These are phyloP conservation scores for Chymomyza caudatula DNA, from an alignment of 2,888 invertebrate species.

Conservation along the genomic window DNA sequence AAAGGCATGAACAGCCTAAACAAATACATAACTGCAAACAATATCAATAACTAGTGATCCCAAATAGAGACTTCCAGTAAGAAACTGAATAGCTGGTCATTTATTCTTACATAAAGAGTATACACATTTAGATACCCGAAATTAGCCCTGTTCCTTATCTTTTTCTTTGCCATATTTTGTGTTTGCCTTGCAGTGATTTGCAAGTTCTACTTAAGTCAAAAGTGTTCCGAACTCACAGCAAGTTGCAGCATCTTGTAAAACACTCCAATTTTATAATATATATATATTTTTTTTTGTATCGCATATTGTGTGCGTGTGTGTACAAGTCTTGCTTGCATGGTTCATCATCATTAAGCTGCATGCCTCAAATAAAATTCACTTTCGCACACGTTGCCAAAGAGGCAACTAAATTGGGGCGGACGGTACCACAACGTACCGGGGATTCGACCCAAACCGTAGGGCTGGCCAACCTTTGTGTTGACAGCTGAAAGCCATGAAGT, in stretches of 20 bases:
- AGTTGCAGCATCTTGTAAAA: conserved; percentile 20
- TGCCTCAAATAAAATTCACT: conserved; percentile 58
- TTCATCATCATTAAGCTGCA: conserved; percentile 63
- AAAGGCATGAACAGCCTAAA: no score
- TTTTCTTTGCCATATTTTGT: conserved; percentile 41
- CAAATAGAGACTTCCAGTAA: no score
- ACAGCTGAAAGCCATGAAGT: conserved; percentile 43
- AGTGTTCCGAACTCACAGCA: conserved; percentile 40
- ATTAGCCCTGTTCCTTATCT: conserved; percentile 19
- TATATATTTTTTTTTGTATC: neutral
- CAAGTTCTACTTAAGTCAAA: conserved; percentile 69
- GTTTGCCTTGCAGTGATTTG: conserved; percentile 69
- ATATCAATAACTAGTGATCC: no score
- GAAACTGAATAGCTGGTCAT: no score
- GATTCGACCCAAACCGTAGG: neutral
- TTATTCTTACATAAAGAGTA: neutral
- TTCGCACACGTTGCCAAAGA: conserved; percentile 45
- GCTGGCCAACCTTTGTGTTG: conserved; percentile 39
- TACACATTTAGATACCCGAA: neutral
- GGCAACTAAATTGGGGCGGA: conserved; percentile 59
- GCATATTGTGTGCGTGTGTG: conserved; percentile 54
- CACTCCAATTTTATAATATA: neutral
- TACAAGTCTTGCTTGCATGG: conserved; percentile 37
- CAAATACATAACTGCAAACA: no score
- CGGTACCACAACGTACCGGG: conserved; percentile 10